Base-by-base conservation (phyloP, 2,113 vertebrate genomes). In the Salvator merianae region DNA sequence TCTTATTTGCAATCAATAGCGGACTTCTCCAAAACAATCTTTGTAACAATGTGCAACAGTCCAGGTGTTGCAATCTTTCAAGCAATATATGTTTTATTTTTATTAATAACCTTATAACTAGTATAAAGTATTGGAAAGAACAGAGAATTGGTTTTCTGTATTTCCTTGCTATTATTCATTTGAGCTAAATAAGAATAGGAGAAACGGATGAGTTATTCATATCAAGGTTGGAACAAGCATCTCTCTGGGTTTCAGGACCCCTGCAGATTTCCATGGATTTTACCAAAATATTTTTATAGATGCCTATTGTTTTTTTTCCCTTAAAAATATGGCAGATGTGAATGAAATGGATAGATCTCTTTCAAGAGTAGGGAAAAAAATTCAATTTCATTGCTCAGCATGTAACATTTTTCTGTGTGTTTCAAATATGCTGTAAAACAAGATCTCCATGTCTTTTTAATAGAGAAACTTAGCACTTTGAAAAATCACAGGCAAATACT, bases 331-430 rank as follows among this genome's bases (percentile, higher is more conserved):
- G 90, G 88, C 92, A 93, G 88, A 94, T 88, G 73, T 91, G 93
- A 96, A 95, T 62, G 87, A 96, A 95, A 94, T 91, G 87, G 92
- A 94, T 93, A 94, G 88, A 69, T 86, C 86, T 93, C 83, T 92
- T 95, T 94, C 91, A 95, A 95, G 90, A 95, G 91, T 75, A 95
- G 93, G 91, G 92, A 65, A 92, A 93, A 93, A 95, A 89, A 92
- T 68, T 95, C 94, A 95, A 94, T 96, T 96, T 96, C 93, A 91
- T 93, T 94, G 91, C 95, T 91, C 93, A 96, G 96, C 94, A 94
- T 95, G 95, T 85, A 93, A 93, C 92, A 94, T 92, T 95, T 94
- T 94, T 91, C 88, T 90, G 86, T 93, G 81, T 94, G 88, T 93
- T 94, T 96, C 91, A 95, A 94, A 95, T 95, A 94, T 91, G 87